Evolutionary conservation across 2,797 vertebrate genomes (phyloP), one percentile per base, ranked within the genome.

Genomic region (Triplophysa bombifrons): DNA sequence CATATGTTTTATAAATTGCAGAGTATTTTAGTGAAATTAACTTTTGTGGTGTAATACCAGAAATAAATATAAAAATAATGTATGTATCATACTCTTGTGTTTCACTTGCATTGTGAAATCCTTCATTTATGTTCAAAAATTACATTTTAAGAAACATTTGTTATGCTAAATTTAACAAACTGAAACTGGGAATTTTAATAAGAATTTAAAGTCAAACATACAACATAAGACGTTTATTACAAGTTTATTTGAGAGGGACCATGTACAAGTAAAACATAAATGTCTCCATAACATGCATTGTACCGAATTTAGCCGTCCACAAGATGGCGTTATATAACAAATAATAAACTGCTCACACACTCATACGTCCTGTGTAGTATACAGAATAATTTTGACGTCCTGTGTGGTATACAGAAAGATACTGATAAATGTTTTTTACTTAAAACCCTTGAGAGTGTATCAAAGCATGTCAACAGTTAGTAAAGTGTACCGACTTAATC

Each of bases 291-390:
- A 30, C 27, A 30, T 30, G 27, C 4, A 30, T 30, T 30, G 27
- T 30, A 30, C 27, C 27, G 27, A 4, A 30, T 30, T 30, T 30
- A 30, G 27, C 3, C 53, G 5, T 14, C 27, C 68, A 78, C 76
- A 55, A 65, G 76, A 55, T 64, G 76, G 58, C 58, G 58, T 19
- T 55, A 44, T 64, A 53, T 44, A 63, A 78, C 76, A 78, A 78
- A 64, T n/a, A 9, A 68, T 75, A 34, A 12, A 25, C 20, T 53
- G n/a, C 1, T 0, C 20, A 10, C 1, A 14, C 16, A 22, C 44
- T 66, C 19, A 34, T n/a, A 11, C 10, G 41, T 41, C 41, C 17
- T 13, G 44, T 46, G 10, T 46, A 0, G 44, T 46, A 13, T 13
- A 3, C 10, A 46, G 12, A 46, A 46, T 22, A 22, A 22, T 22